phyloP scores from a whole-genome alignment of 2,113 vertebrate species.

The Callipepla californica region DNA sequence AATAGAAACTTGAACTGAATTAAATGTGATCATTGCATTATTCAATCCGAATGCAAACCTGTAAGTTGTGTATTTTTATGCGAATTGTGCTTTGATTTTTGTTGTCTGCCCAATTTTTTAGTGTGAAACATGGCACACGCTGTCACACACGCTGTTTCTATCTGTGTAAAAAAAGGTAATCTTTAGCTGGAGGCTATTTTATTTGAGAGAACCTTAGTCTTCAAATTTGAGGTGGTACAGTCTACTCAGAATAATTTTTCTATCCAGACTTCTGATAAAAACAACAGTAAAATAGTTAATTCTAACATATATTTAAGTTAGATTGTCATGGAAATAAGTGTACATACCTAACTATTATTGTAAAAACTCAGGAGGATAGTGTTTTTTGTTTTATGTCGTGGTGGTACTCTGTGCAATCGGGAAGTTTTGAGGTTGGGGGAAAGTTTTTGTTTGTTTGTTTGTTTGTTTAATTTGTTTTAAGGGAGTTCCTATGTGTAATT shows the following conservation, averaged over 20 bases:
- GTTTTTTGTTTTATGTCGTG: background rate
- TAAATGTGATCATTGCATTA: background rate
- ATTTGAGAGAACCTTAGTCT: background rate
- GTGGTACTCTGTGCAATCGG: background rate
- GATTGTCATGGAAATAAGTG: background rate
- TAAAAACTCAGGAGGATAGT: background rate
- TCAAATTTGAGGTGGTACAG: background rate
- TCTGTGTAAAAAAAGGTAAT: background rate
- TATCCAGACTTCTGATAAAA: background rate
- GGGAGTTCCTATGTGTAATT: background rate
- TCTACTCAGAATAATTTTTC: background rate
- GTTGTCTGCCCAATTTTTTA: background rate
- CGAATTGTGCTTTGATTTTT: background rate
- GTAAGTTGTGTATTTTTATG: background rate
- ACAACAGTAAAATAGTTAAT: background rate
- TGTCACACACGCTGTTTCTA: background rate
- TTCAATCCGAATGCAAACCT: background rate
- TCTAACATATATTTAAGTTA: background rate
- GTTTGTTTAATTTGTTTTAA: background rate
- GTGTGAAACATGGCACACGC: background rate
- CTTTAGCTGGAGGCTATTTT: background rate
- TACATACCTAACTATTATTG: background rate
- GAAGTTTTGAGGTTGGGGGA: background rate
- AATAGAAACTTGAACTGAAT: background rate
- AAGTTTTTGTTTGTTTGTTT: too few relatives aligned